Evolutionary conservation across 2,113 vertebrate species (phyloP).

Genomic region (Protobothrops flavoviridis): DNA sequence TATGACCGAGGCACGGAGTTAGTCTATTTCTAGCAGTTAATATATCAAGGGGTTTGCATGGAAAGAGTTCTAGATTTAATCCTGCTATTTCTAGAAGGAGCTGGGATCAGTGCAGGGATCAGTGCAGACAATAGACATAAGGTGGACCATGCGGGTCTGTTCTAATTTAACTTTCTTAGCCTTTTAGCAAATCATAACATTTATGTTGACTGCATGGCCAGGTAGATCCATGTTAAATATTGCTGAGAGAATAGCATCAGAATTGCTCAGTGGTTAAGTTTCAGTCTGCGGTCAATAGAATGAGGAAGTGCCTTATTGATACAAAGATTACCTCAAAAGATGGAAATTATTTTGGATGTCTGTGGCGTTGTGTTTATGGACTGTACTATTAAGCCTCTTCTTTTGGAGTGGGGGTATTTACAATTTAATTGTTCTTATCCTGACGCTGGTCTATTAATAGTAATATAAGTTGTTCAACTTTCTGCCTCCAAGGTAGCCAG

Average conservation of each 20-base stretch:
- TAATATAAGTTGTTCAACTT: background rate
- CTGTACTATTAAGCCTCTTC: background rate
- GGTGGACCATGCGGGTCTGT: background rate
- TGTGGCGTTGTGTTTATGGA: background rate
- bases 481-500: background rate
- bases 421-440: background rate
- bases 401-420: background rate
- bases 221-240: background rate
- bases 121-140: background rate
- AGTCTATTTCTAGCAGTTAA: background rate
- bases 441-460: background rate
- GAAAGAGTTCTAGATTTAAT: background rate
- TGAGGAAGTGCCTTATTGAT: background rate
- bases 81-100: background rate
- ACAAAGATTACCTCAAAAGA: background rate
- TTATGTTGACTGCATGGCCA: background rate
- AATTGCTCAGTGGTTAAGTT: background rate
- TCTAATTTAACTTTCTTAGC: background rate
- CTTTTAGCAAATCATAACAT: background rate
- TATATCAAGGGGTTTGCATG: background rate
- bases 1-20: background rate
- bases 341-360: background rate
- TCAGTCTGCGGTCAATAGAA: background rate
- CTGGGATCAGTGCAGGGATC: background rate
- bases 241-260: background rate